These are phyloP conservation scores for Lipophrys pholis DNA, from an alignment of 2,113 vertebrate genomes.

Conservation along the genomic window DNA sequence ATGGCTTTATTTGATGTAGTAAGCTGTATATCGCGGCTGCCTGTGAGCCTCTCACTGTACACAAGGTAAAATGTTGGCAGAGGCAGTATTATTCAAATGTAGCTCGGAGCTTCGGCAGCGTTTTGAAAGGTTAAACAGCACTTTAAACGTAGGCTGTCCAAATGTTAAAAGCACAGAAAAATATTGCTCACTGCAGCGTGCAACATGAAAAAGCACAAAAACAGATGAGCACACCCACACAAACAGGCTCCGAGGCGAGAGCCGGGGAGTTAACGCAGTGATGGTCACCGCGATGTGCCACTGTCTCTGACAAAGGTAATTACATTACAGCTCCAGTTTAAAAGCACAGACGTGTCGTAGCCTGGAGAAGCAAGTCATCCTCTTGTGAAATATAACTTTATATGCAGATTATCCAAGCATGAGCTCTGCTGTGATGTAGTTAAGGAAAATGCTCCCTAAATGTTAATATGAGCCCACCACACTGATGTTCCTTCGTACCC, in stretches of 20 bases:
- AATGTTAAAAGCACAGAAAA: conserved; percentile 67
- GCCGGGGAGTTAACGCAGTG: conserved; percentile 7
- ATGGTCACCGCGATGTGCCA: conserved; percentile 1
- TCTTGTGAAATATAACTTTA: no score
- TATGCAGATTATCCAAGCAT: no score
- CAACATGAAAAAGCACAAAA: conserved; percentile 50
- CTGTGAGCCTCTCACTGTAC: conserved; percentile 36
- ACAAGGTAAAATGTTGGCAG: conserved; percentile 55
- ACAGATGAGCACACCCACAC: conserved; percentile 48
- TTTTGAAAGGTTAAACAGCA: conserved; percentile 76
- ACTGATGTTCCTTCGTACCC: no score
- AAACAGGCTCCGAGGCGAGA: conserved; percentile 20
- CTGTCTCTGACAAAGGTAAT: conserved; percentile 6
- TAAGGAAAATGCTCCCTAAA: no score
- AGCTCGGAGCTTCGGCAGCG: conserved; percentile 49
- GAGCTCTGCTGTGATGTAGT: no score
- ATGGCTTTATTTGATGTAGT: conserved; percentile 48
- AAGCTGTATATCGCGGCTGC: conserved; percentile 42
- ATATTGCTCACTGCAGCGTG: conserved; percentile 28
- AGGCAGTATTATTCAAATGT: conserved; percentile 66
- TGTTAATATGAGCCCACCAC: no score
- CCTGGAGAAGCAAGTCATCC: no score
- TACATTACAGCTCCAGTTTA: conserved; percentile 2
- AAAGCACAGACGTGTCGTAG: conserved; percentile 1
- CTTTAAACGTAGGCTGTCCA: conserved; percentile 68